Evolutionary conservation across 2,888 invertebrate genomes (phyloP).

Genomic region (Thecophora atra): DNA sequence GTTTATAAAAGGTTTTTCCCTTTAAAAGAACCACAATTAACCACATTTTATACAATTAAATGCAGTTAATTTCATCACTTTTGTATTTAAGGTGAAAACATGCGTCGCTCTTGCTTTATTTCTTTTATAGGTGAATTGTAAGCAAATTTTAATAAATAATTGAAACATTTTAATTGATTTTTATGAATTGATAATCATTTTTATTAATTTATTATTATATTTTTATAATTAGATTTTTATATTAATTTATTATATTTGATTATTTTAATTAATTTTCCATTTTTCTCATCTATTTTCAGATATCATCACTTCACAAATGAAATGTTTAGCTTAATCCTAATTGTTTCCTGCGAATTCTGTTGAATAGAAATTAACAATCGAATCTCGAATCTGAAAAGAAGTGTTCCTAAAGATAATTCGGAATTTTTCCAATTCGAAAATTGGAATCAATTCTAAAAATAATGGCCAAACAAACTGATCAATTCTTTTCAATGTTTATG

Average conservation of each 20-base stretch:
- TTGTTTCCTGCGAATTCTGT: slow-evolving; percentile 1
- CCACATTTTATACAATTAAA: too few relatives aligned
- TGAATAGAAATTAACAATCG: slow-evolving; percentile 6
- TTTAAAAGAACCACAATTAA: too few relatives aligned
- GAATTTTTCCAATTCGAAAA: not conserved
- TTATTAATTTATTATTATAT: not conserved
- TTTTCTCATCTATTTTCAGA: not conserved
- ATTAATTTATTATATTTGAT: not conserved
- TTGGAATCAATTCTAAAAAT: not conserved
- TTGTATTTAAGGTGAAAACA: too few relatives aligned
- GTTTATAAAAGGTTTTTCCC: too few relatives aligned
- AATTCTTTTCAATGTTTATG: slow-evolving; percentile 57
- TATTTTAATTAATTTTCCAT: not conserved
- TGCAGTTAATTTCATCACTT: too few relatives aligned
- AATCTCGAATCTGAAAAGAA: not conserved
- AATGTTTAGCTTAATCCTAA: not conserved
- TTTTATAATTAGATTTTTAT: not conserved
- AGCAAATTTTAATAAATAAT: not conserved
- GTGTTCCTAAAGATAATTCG: not conserved
- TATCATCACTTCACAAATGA: slow-evolving; percentile 7
- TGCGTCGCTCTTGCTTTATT: too few relatives aligned
- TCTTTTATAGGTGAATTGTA: not conserved
- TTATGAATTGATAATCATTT: not conserved
- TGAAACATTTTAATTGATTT: not conserved
- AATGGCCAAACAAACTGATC: slow-evolving; percentile 53